Percentiles rank a stretch among this genome's conserved stretches.
Evolutionary conservation across 2,113 vertebrate species (phyloP).

Genomic region (Phocoena phocoena): DNA sequence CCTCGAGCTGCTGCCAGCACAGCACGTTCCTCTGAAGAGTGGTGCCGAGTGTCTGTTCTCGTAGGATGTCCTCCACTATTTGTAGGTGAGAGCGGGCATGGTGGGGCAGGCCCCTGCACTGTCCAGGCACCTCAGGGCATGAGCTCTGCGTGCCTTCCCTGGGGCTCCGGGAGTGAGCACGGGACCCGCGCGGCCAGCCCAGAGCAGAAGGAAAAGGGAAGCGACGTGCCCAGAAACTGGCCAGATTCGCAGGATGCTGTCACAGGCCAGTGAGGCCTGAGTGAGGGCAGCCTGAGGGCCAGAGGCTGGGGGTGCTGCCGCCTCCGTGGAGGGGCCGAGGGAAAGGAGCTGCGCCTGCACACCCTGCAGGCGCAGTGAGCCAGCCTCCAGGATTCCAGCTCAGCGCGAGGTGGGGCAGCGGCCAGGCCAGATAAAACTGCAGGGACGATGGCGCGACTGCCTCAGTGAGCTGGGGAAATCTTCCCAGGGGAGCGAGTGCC

Average conservation of each 20-base stretch:
- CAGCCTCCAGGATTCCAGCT: neutral
- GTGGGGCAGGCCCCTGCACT: neutral
- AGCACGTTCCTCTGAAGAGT: neutral
- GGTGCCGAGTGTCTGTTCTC: neutral
- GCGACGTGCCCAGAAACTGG: neutral
- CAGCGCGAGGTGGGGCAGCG: rapidly evolving
- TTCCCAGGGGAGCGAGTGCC: neutral
- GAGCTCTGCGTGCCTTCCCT: neutral
- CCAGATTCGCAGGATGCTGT: neutral
- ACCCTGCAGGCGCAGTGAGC: neutral
- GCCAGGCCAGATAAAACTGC: neutral
- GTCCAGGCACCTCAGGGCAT: neutral
- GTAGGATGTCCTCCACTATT: neutral
- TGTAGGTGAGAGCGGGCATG: neutral
- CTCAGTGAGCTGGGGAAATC: rapidly evolving
- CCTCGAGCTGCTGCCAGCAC: neutral
- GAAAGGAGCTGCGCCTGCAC: neutral
- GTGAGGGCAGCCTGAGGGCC: neutral
- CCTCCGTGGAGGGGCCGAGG: rapidly evolving
- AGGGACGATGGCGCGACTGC: rapidly evolving
- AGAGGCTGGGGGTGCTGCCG: rapidly evolving
- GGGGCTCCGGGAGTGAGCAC: neutral
- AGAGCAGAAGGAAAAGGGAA: no score
- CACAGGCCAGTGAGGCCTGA: neutral
- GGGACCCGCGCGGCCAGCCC: rapidly evolving